Evolutionary conservation across 2,113 vertebrate species (phyloP).

Genomic region (Hemichromis elongatus): DNA sequence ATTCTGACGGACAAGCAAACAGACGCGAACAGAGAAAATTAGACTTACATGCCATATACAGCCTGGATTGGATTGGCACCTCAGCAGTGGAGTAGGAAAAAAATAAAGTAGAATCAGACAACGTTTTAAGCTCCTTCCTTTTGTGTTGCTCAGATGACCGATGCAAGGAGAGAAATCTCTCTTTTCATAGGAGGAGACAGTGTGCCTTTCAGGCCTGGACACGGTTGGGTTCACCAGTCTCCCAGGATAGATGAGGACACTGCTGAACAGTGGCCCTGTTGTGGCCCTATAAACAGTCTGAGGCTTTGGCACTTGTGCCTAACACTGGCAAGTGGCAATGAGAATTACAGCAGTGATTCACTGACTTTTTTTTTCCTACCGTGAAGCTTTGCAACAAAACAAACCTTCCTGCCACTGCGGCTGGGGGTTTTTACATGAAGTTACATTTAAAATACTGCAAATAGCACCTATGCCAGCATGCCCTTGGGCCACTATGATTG

Average conservation of each 20-base stretch:
- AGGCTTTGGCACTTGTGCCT: constrained; percentile 25
- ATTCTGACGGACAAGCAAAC: background rate
- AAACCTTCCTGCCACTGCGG: background rate
- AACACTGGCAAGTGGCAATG: constrained; percentile 30
- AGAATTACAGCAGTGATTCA: constrained; percentile 33
- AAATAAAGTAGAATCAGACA: background rate
- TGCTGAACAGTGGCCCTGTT: constrained; percentile 55
- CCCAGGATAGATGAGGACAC: constrained; percentile 53
- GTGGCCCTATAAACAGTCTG: constrained; percentile 55
- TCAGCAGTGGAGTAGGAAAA: background rate
- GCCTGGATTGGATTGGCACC: background rate
- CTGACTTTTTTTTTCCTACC: background rate
- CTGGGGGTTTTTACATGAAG: background rate
- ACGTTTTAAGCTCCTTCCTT: background rate
- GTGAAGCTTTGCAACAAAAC: constrained; percentile 1
- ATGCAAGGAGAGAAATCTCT: constrained; percentile 25
- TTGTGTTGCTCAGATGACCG: constrained; percentile 13
- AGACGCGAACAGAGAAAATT: background rate
- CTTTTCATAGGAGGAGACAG: constrained; percentile 51
- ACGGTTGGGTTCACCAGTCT: constrained; percentile 53
- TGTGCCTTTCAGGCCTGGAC: constrained; percentile 55
- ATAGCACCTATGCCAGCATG: background rate
- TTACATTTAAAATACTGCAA: constrained; percentile 3
- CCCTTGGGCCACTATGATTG: background rate
- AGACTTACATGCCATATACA: background rate